Evolutionary conservation across 2,888 invertebrate genomes (phyloP), one percentile per base, ranked within the genome.

Genomic region (Isoperla grammatica): DNA sequence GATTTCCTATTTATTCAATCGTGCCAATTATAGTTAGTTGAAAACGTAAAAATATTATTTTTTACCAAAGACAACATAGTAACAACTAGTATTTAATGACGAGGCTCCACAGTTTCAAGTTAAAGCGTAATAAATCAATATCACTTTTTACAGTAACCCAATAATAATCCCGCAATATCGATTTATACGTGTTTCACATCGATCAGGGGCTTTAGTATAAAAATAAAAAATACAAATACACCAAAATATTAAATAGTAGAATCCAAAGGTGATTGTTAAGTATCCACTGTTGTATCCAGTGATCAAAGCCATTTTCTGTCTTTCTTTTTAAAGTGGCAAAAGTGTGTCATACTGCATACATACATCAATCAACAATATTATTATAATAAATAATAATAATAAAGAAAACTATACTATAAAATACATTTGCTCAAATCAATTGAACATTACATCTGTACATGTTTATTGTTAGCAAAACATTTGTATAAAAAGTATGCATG

Each of bases 171-270:
- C 29, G 50, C 53, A 40, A 40, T 59, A 54, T 59, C 42, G 22
- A 56, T 62, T 62, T 62, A 48, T 62, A 59, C 56, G 50, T 50
- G 53, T 62, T 62, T 62, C 62, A 62, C 59, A 62, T 62, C 59
- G 59, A 59, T 49, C 53, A 49, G 56, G 29, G 23, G 45, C 35
- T 43, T 22, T 48, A 37, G 53, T 48, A 40, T 57, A 23, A 29
- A 35, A 61, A 29, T 29, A 17, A 59, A 58, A 19, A 20, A 42
- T 43, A 42, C 35, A 45, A 45, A 58, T 50, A 62, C 59, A 59
- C 62, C 59, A 62, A 59, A 56, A 49, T 59, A 59, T 40, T 40
- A 45, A 45, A 3, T 17, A 45, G 11, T 19, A 45, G n/a, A 45
- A n/a, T 15, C 45, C 45, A 45, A 45, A 45, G 11, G 13, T 45